Evolutionary conservation across 1,140 invertebrate genomes (phyloP).

Genomic region (Diachasmimorpha longicaudata): DNA sequence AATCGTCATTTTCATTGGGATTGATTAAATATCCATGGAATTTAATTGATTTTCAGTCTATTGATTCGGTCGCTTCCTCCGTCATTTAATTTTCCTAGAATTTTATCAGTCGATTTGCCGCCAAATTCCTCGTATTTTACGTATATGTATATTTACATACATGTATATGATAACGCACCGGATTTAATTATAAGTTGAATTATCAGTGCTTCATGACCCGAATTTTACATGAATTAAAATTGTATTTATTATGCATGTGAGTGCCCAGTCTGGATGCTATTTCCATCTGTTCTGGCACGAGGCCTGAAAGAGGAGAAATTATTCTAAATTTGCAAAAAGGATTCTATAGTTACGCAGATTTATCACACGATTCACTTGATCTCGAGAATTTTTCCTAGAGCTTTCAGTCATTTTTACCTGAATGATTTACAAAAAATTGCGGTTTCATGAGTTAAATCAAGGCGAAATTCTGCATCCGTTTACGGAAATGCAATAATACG

Average conservation of each 20-base stretch:
- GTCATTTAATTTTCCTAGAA: neutral
- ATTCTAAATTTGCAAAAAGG: neutral
- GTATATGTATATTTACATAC: neutral
- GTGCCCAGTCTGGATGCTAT: neutral
- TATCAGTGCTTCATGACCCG: neutral
- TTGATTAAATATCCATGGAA: neutral
- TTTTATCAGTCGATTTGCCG: neutral
- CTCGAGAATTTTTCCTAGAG: too few species aligned
- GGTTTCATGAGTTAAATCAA: too few species aligned
- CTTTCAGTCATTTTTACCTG: too few species aligned
- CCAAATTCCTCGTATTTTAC: neutral
- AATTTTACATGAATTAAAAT: neutral
- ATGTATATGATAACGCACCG: neutral
- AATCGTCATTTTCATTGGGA: neutral
- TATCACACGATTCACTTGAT: neutral
- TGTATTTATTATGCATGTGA: neutral
- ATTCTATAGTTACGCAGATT: neutral
- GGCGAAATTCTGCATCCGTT: too few species aligned
- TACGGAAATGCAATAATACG: neutral
- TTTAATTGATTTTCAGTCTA: neutral
- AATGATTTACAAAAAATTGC: too few species aligned
- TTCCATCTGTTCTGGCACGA: neutral
- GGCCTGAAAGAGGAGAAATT: too few species aligned
- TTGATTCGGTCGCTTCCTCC: neutral
- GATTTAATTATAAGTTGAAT: neutral